phyloP scores from a whole-genome alignment of 2,113 vertebrate species.

The Cebidichthys violaceus region DNA sequence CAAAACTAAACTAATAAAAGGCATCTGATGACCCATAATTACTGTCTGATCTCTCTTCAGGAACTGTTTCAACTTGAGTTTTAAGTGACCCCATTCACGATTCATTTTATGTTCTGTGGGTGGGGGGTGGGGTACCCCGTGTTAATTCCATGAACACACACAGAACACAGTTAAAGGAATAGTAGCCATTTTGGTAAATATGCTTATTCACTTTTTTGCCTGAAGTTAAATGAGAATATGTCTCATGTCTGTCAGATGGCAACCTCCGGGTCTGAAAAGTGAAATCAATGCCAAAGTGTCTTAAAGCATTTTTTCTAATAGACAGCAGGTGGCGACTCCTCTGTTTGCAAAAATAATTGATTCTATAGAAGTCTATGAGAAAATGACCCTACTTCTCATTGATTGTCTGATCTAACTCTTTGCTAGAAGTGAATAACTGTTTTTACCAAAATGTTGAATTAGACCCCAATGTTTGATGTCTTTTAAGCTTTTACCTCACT shows the following conservation, averaged over 20 bases:
- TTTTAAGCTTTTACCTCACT: neutral
- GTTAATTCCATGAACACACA: neutral
- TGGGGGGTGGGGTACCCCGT: neutral
- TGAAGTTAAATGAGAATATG: neutral
- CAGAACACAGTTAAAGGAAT: neutral
- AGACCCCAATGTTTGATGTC: neutral
- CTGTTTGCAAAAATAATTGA: no score
- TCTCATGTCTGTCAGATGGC: neutral
- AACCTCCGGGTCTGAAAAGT: no score
- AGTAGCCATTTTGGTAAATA: neutral
- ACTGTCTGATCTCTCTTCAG: neutral
- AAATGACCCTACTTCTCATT: neutral
- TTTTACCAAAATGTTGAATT: neutral
- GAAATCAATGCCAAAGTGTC: no score
- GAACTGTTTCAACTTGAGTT: neutral
- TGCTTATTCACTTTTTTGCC: neutral
- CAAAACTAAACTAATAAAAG: neutral
- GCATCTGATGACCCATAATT: neutral
- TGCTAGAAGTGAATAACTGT: neutral
- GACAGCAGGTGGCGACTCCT: no score
- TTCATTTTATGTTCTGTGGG: neutral
- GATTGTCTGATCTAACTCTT: neutral
- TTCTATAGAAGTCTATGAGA: no score
- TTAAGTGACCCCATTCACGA: neutral
- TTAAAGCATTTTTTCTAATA: no score